phyloP scores from a whole-genome alignment of 2,113 vertebrate genomes.

The Anser cygnoides region DNA sequence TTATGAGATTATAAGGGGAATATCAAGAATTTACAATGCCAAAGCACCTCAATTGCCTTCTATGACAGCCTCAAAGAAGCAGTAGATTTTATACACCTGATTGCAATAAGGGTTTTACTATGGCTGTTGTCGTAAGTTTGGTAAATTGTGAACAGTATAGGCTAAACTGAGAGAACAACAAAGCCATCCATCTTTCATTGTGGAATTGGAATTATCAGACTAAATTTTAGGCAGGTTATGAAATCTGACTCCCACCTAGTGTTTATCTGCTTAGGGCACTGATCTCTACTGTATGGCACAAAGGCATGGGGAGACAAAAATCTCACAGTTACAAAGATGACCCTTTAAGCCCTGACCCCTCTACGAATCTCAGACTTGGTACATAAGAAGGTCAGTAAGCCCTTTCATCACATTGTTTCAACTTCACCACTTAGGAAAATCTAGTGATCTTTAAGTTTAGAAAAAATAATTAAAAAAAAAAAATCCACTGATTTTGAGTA shows the following conservation, averaged over 20 bases:
- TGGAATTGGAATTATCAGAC: background rate
- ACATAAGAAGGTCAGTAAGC: background rate
- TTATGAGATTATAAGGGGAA: background rate
- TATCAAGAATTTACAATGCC: background rate
- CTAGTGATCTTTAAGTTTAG: background rate
- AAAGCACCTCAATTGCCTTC: background rate
- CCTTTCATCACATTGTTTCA: background rate
- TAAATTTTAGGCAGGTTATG: background rate
- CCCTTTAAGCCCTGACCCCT: background rate
- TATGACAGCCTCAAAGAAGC: background rate
- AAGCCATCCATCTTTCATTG: background rate
- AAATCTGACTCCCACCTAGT: background rate
- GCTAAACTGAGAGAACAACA: background rate
- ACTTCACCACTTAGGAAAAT: background rate
- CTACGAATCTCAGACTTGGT: background rate
- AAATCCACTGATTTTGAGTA: background rate
- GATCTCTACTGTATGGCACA: background rate
- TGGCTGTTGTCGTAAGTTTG: background rate
- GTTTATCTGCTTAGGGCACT: background rate
- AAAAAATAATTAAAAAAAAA: background rate
- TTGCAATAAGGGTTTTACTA: background rate
- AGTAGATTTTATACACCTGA: background rate
- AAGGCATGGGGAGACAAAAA: background rate
- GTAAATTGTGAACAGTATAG: background rate
- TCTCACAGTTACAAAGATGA: background rate